These are phyloP conservation scores for Trogon surrucura DNA, from an alignment of 2,113 vertebrate genomes.

Conservation along the genomic window DNA sequence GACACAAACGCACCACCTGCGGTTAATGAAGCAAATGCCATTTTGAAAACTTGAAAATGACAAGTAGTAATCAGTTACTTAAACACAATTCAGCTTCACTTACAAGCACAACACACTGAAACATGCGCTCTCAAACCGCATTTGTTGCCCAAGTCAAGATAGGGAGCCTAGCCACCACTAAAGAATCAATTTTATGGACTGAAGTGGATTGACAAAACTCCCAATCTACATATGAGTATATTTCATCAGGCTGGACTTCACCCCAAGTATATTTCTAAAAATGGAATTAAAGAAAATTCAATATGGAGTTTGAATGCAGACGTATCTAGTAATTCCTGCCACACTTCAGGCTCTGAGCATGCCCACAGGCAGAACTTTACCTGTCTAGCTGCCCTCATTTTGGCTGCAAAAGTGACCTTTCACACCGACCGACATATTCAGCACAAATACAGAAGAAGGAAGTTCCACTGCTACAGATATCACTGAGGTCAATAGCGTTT, in stretches of 20 bases:
- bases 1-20: constrained; percentile 96
- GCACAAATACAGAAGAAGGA: background rate
- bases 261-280: background rate
- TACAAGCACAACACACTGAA: accelerated
- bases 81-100: accelerated
- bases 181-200: background rate
- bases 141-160: background rate
- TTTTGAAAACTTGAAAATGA: background rate
- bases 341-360: background rate
- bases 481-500: background rate
- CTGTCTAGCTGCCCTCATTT: background rate
- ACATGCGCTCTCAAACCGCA: accelerated
- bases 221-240: background rate
- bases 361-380: background rate
- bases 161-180: background rate
- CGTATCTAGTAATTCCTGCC: background rate
- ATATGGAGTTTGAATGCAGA: too few species aligned
- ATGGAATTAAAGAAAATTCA: background rate
- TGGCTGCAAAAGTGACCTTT: background rate
- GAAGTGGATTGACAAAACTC: background rate
- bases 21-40: background rate
- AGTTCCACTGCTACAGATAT: background rate
- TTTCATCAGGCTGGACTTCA: background rate
- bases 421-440: accelerated
- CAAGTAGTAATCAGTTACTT: accelerated